Base-by-base conservation (phyloP, 2,888 invertebrate genomes). In the Isotomurus palustris region DNA sequence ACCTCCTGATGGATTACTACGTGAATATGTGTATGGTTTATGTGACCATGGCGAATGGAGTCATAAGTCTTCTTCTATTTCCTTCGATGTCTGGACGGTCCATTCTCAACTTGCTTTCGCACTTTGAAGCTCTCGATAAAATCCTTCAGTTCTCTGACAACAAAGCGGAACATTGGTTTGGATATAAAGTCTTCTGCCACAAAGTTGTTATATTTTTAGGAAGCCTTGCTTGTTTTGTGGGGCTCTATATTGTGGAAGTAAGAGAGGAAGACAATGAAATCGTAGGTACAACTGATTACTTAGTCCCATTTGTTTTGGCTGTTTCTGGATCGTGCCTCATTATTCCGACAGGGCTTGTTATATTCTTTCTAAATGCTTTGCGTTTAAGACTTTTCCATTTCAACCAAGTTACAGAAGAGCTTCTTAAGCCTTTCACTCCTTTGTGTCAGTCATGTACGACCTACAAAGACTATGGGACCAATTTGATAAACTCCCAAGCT, bases 361-460 rank as follows among this genome's bases (percentile, higher is more conserved):
- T 66, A 8, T 68, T 68, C 53, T 68, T 68, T 32, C 36, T 66
- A 5, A 62, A 68, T 27, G 61, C 61, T 2, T 44, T 68, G 2
- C 47, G 51, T 14, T 29, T 67, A 17, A 47, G 68, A n/a, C 51
- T 68, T 22, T 41, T 58, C 8, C 65, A 64, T 12, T 68, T 67
- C 38, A 68, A 67, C 48, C 29, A 64, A 17, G 63, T 62, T 32
- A 40, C 67, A 49, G 40, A 53, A 17, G 54, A 14, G 1, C 44
- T 62, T 8, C 25, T 68, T 12, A 19, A 24, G 3, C 56, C 62
- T 2, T 50, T 62, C 5, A 64, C 57, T 6, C 66, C 68, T 0
- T 64, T 58, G 3, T 65, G 60, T 38, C 53, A 35, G n/a, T 21
- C 45, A 2, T 68, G 68, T 29, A 38, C 47, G 1, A 47, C 61